A percentile compares a stretch with the other conserved stretches of the same genome.
Evolutionary conservation across 2,113 vertebrate genomes (phyloP).

Genomic region (Proterorhinus semilunaris): DNA sequence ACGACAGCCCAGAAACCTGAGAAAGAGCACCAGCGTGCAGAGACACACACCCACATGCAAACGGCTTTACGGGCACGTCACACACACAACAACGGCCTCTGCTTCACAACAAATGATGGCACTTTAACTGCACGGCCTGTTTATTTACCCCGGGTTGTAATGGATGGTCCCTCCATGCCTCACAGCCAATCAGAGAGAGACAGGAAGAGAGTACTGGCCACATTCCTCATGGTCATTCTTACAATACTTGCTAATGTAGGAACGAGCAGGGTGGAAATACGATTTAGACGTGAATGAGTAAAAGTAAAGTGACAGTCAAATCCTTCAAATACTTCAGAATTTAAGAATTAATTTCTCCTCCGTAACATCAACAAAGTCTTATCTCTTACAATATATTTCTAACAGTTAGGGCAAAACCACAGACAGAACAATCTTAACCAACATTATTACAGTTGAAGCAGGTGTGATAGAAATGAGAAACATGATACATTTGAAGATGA

Average conservation of each 20-base stretch:
- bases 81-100: slow-evolving; percentile 11
- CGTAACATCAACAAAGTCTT: too few relatives aligned
- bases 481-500: too few relatives aligned
- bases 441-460: too few relatives aligned
- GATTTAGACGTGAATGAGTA: background rate
- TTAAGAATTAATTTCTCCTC: too few relatives aligned
- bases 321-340: too few relatives aligned
- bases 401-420: too few relatives aligned
- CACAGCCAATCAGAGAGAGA: slow-evolving; percentile 63
- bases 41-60: slow-evolving; percentile 24
- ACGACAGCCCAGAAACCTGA: slow-evolving; percentile 67
- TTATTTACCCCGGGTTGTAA: slow-evolving; percentile 75
- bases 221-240: slow-evolving; percentile 34
- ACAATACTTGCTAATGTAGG: background rate
- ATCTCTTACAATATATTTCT: too few relatives aligned
- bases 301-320: background rate
- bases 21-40: slow-evolving; percentile 40
- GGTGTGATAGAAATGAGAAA: too few relatives aligned
- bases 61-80: slow-evolving; percentile 16
- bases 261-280: background rate
- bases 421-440: too few relatives aligned
- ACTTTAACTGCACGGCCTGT: slow-evolving; percentile 73
- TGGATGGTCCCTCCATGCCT: slow-evolving; percentile 60
- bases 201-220: slow-evolving; percentile 49
- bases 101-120: slow-evolving; percentile 78